A percentile compares a stretch with the other conserved stretches of the same genome.
phyloP scores from a whole-genome alignment of 2,113 vertebrate species.

The Charina bottae region DNA sequence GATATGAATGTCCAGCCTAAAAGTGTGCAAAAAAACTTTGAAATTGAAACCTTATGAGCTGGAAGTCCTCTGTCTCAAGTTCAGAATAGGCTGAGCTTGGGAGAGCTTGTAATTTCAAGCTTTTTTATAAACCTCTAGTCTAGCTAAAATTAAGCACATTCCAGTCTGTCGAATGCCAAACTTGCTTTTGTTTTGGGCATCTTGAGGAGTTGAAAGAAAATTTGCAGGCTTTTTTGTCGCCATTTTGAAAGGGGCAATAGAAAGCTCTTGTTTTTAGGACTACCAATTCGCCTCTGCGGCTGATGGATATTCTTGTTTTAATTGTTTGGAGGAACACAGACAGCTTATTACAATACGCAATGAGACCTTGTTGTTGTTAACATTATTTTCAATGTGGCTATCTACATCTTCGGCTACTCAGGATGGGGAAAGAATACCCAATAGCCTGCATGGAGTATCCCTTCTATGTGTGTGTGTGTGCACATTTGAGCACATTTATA shows the following conservation, averaged over 20 bases:
- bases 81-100: no score
- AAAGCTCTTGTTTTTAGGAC: background rate
- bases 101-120: no score
- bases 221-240: no score
- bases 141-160: background rate
- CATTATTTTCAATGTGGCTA: background rate
- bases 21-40: no score
- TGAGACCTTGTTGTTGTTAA: background rate
- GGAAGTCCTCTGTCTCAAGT: no score
- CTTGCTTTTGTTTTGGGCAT: background rate
- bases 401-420: background rate
- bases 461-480: background rate
- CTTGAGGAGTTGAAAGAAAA: background rate
- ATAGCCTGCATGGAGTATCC: background rate
- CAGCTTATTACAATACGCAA: background rate
- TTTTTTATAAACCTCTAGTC: no score
- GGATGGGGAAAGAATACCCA: background rate
- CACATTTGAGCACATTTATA: background rate
- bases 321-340: background rate
- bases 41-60: no score
- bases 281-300: background rate
- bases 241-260: no score
- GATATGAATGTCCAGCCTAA: background rate
- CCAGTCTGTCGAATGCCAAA: background rate
- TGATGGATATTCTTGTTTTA: background rate